Evolutionary conservation across 2,888 invertebrate genomes (phyloP).

Genomic region (Drosophila melanosoma): DNA sequence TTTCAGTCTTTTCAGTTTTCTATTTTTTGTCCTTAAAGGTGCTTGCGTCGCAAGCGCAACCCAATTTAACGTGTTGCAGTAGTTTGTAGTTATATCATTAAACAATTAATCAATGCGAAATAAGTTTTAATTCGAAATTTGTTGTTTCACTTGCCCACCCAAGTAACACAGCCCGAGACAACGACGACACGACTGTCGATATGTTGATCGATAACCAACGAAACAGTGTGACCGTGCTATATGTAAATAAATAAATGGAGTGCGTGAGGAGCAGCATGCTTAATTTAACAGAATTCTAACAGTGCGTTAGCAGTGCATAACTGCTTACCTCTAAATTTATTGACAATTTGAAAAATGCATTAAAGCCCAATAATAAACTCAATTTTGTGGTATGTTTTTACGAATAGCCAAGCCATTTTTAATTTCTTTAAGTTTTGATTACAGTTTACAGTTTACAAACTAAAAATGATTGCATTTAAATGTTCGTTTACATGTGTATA

Average conservation of each 20-base stretch:
- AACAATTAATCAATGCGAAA: constrained; percentile 71
- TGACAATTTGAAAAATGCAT: neutral
- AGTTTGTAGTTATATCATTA: constrained; percentile 57
- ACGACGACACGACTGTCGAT: constrained; percentile 71
- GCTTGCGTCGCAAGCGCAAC: constrained; percentile 58
- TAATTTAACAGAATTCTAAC: constrained; percentile 21
- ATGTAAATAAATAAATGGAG: neutral
- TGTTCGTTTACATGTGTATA: constrained; percentile 60
- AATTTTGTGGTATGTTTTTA: constrained; percentile 53
- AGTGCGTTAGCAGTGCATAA: constrained; percentile 7
- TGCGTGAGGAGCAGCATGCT: neutral
- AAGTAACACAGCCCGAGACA: constrained; percentile 70
- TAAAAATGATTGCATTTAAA: constrained; percentile 77
- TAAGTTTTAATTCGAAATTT: constrained; percentile 63
- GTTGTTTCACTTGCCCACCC: constrained; percentile 54
- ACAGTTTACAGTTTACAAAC: constrained; percentile 72
- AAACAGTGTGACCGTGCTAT: constrained; percentile 26
- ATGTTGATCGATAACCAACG: constrained; percentile 2
- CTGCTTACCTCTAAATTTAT: neutral
- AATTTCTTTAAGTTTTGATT: constrained; percentile 70
- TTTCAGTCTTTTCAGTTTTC: constrained; percentile 72
- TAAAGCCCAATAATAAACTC: constrained; percentile 11
- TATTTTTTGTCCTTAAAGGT: constrained; percentile 51
- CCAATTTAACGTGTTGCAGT: constrained; percentile 46
- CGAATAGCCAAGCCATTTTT: constrained; percentile 81